A percentile compares a stretch with the other conserved stretches of the same genome.
Evolutionary conservation across 1,140 invertebrate species (phyloP).

Genomic region (Neodiprion lecontei): DNA sequence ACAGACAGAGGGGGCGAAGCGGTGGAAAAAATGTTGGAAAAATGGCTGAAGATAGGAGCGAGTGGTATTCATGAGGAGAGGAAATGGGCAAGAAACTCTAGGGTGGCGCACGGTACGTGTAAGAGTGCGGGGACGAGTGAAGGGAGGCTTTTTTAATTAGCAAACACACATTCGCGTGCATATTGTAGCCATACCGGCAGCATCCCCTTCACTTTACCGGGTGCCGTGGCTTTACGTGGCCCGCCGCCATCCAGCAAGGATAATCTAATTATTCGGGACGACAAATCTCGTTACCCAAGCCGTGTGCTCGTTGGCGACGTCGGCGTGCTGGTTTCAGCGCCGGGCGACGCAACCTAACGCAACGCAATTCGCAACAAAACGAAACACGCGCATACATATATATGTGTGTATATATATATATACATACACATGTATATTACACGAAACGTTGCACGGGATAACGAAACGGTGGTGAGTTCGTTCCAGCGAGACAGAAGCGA

Average conservation of each 20-base stretch:
- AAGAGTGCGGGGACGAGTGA: constrained; percentile 10
- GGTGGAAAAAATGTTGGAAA: background rate
- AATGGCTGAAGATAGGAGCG: background rate
- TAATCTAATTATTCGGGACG: constrained; percentile 50
- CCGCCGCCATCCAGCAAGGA: constrained; percentile 33
- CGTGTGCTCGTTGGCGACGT: constrained; percentile 28
- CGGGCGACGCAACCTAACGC: constrained; percentile 10
- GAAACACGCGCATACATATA: too few relatives aligned
- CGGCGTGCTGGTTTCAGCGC: constrained; percentile 34
- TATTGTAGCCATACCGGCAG: constrained; percentile 10
- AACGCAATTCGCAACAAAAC: too few relatives aligned
- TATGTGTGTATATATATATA: too few relatives aligned
- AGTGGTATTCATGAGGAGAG: background rate
- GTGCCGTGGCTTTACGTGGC: constrained; percentile 8
- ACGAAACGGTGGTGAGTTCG: background rate
- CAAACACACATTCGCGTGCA: constrained; percentile 22
- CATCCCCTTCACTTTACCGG: constrained; percentile 19
- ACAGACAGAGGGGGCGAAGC: too few relatives aligned
- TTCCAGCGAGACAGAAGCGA: background rate
- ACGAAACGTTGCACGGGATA: background rate
- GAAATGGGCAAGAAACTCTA: background rate
- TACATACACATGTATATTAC: too few relatives aligned
- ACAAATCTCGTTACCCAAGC: constrained; percentile 48
- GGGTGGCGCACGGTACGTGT: background rate
- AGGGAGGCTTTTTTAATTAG: constrained; percentile 31